Base-by-base conservation (phyloP, 2,797 vertebrate genomes). In the Gouania willdenowi region DNA sequence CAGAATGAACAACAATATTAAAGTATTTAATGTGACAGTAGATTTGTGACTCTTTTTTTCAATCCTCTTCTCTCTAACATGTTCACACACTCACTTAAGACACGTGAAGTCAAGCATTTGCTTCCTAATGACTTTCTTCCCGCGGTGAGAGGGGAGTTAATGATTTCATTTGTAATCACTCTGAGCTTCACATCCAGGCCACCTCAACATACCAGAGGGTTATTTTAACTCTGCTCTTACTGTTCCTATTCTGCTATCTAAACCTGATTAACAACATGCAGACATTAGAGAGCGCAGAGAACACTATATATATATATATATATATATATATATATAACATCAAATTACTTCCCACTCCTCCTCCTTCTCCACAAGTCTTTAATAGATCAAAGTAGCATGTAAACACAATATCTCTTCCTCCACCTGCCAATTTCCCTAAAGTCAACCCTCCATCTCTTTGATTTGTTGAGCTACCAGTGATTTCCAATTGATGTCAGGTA, bases 111-210 rank as follows among this genome's bases (percentile, higher is more conserved):
- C 33, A 48, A 47, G 66, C 59, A 35, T 63, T 52, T 48, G 51
- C 41, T 57, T 55, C 56, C 58, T 73, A 77, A 79, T 71, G 72
- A 77, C 64, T 69, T 66, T 73, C 47, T 64, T 77, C 63, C 64
- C 53, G 69, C 14, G 10, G 37, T 61, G 68, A 79, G 51, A 57
- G 22, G 39, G 24, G 61, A 71, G 60, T 75, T 76, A 77, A 80
- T 71, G 63, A 69, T 79, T 82, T 73, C 41, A 75, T 71, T 71
- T 73, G 58, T 65, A 79, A 79, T 82, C 71, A 64, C 52, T 47
- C 38, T 19, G 47, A 73, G 69, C 59, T 71, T 67, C 55, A 70
- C 62, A 67, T 74, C 74, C 51, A 71, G 60, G 58, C 53, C 71
- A 79, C 65, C 64, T 71, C 82, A 70, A 78, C 51, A 62, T 54